Base-by-base conservation (phyloP, 2,797 vertebrate genomes). In the Ctenosaura bakeri region DNA sequence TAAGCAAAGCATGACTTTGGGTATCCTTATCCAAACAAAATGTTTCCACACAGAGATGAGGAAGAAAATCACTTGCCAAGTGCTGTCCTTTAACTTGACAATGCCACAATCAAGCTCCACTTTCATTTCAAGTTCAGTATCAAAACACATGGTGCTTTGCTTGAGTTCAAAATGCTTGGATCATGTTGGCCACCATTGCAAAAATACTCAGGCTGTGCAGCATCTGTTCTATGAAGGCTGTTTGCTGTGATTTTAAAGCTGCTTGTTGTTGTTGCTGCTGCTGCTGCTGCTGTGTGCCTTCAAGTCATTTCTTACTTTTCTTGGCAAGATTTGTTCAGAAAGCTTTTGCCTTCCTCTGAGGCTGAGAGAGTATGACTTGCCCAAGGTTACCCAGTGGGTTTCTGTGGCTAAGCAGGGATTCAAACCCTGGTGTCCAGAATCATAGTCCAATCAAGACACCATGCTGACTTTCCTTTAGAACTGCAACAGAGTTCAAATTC, bases 191-290 rank as follows among this genome's bases (percentile, higher is more conserved):
- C 82, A 1, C 66, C 85, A 22, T 32, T 83, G 84, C 18, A 91
- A 92, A 79, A 85, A 76, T 80, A 82, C 76, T 83, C 89, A 90
- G 91, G 93, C 93, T 92, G 88, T 91, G 91, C 85, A 1, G n/a
- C 38, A 38, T 83, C 79, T 94, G 93, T 93, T 74, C 54, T 38
- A 54, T 79, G 38, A 12, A 64, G 29, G 46, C 46, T 62, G 56
- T 64, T 69, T 76, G n/a, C n/a, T 35, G 22, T 9, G 26, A 42
- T 54, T 32, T 64, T 9, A 22, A 6, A 64, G 20, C 62, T 24
- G 22, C 59, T 20, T 62, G 16, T 20, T 62, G 59, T 20, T 62
- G 59, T 62, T 62, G 59, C 24, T 62, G 59, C 24, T 46, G 42
- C 4, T 62, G 16, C 5, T 62, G 59, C 24, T 62, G 59, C 24